Evolutionary conservation across 2,113 vertebrate genomes (phyloP), one percentile per base, ranked within the genome.

Genomic region (Austrofundulus limnaeus): DNA sequence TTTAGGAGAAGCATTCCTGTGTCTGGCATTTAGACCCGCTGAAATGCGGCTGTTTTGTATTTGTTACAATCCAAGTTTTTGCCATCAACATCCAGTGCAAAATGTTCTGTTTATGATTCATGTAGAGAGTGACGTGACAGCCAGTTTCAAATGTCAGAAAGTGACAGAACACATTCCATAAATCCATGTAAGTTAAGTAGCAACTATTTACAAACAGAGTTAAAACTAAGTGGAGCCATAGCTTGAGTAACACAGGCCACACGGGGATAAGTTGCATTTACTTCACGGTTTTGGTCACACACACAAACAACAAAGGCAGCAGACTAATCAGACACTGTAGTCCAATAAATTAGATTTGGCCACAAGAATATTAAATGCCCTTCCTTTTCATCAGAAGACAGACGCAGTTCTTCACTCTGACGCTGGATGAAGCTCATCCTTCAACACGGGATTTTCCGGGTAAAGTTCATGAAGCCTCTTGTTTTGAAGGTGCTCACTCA

Each of bases 401-500:
- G 68, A 49, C 2, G 21, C 16, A n/a, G 11, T 14, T 15, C 25
- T 46, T 48, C 5, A 16, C 19, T 48, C 15, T 43, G 50, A 15
- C 23, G 75, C 14, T 48, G 12, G 46, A 9, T 17, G 21, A 56
- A 72, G 67, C 51, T 24, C 48, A 43, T 19, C 28, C 47, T 37
- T 48, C 20, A 37, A 12, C 47, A 48, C 42, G 14, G 31, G 46
- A 61, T 71, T 56, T 65, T 58, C 55, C 50, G 38, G 24, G 46
- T 14, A 66, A 66, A 52, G 28, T 54, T 62, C 8, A 43, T 72
- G 10, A 62, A 25, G 39, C 12, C 14, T 46, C 75, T 75, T 76
- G 70, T 78, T 85, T 81, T 79, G 46, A 70, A 81, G 62, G 54
- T 72, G 52, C 68, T 76, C 61, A 51, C n/a, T 87, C 59, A 80